Evolutionary conservation across 53 echinoderm and acorn worm genomes (phyloP).

Genomic region (Hippasteria phrygiana): DNA sequence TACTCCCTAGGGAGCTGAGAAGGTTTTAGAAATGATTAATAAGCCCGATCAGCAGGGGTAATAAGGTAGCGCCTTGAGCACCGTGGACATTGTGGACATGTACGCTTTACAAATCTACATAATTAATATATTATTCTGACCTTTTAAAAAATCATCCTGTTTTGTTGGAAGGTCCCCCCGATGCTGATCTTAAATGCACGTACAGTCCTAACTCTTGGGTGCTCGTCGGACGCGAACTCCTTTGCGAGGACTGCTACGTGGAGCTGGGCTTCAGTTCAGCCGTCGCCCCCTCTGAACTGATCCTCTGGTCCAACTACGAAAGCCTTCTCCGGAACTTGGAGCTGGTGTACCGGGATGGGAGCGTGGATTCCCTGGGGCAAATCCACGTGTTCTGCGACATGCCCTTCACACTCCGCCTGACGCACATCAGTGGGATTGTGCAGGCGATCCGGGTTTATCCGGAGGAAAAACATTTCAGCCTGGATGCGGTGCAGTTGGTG

Average conservation of each 20-base stretch:
- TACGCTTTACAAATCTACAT: too few species aligned
- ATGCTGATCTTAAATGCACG: constrained; percentile 71
- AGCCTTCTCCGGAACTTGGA: constrained; percentile 69
- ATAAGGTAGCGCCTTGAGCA: too few species aligned
- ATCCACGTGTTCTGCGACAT: constrained; percentile 81
- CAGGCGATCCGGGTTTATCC: constrained; percentile 68
- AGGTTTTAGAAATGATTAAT: too few species aligned
- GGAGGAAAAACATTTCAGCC: constrained; percentile 37
- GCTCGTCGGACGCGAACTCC: constrained; percentile 11
- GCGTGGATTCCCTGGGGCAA: constrained; percentile 70
- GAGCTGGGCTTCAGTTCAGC: constrained; percentile 78
- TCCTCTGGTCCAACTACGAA: constrained; percentile 81
- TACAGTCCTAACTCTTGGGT: constrained; percentile 67
- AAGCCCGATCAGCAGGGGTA: too few species aligned
- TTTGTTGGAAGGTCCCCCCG: constrained; percentile 94
- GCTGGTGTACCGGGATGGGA: constrained; percentile 59
- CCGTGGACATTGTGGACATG: too few species aligned
- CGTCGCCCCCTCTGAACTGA: constrained; percentile 69
- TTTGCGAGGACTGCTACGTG: constrained; percentile 75
- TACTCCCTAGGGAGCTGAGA: too few species aligned
- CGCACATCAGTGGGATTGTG: constrained; percentile 50
- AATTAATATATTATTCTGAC: too few species aligned
- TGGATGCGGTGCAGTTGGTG: constrained; percentile 88
- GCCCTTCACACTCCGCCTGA: constrained; percentile 79
- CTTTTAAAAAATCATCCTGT: too few species aligned